phyloP scores from a whole-genome alignment of 2,113 vertebrate genomes.

The Garra rufa region DNA sequence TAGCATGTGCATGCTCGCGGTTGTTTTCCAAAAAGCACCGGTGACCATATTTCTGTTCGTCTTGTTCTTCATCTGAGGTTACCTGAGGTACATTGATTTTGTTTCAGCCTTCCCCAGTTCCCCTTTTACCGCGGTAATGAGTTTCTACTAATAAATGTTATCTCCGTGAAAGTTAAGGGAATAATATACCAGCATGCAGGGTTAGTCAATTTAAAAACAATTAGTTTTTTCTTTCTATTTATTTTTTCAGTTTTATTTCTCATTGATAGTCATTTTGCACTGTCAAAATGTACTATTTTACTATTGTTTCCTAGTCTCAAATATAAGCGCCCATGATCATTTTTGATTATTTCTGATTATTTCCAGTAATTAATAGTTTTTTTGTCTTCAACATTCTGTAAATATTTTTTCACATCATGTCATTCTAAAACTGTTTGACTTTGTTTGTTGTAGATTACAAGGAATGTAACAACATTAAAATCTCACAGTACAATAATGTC shows the following conservation, averaged over 20 bases:
- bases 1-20: constrained; percentile 18
- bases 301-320: not conserved
- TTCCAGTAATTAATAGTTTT: not conserved
- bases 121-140: not conserved
- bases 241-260: not conserved
- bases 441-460: not conserved
- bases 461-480: no score
- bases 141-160: not conserved
- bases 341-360: not conserved
- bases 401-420: not conserved
- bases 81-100: constrained; percentile 16
- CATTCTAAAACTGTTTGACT: not conserved
- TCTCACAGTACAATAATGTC: no score
- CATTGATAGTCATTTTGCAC: not conserved
- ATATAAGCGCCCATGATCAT: not conserved
- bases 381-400: not conserved
- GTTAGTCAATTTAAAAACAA: not conserved
- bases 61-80: constrained; percentile 21
- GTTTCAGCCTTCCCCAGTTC: not conserved
- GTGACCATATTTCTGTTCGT: not conserved
- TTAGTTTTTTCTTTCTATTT: not conserved
- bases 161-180: not conserved
- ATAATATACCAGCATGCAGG: not conserved
- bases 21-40: constrained; percentile 7
- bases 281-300: not conserved